Evolutionary conservation across 2,797 vertebrate genomes (phyloP), one percentile per base, ranked within the genome.

Genomic region (Chaetodon trifasciatus): DNA sequence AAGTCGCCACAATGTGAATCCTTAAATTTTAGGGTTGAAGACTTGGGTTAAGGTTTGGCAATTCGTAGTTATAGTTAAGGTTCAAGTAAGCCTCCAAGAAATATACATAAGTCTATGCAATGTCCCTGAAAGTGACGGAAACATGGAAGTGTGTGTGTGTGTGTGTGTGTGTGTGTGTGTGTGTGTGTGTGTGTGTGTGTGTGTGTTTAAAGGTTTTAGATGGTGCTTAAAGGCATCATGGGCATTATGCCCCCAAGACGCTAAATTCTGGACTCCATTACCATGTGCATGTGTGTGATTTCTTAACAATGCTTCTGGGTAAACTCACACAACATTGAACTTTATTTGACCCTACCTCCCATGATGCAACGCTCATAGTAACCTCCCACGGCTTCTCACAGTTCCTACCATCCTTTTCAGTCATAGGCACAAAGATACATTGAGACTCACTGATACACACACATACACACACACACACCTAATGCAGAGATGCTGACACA

Each of bases 331-430:
- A 58, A 63, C 24, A 39, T n/a, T 93, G 91, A 93, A 94, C 93
- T 93, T 84, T 88, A 15, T 70, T 74, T 93, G 90, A 93, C 91
- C 92, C 83, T 62, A 87, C 79, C 85, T 93, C 90, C 88, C 91
- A 87, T 89, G 75, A 87, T 91, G 88, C 92, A 92, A 81, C 74
- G 53, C 84, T 85, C 70, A 68, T 4, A 15, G 50, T 66, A 88
- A 89, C 80, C 83, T 91, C 86, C 88, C 76, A 85, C 69, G 7
- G 69, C 63, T 87, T 88, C 61, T 69, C 75, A 85, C 79, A 86
- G 70, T 74, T 86, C 72, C 69, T 82, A 50, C 55, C 75, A 68
- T 68, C 74, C 71, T 74, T 88, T 90, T 86, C 76, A 83, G 32
- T 83, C 49, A 60, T 23, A 7, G 42, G 73, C 75, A 84, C 80